Conservation (phyloP, 2,888 invertebrate genomes). For the Tetanocera ferruginea region DNA sequence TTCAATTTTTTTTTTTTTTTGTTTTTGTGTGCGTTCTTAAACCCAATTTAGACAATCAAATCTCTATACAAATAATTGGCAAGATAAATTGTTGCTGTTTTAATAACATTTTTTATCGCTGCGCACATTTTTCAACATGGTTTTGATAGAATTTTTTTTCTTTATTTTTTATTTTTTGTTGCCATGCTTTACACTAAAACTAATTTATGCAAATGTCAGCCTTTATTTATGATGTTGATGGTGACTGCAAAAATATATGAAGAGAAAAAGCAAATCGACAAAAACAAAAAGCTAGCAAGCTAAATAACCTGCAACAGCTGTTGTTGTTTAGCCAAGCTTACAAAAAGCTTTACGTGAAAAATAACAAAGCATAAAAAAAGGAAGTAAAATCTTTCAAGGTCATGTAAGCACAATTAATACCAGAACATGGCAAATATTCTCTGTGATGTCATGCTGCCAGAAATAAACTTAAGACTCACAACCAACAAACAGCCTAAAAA, state of each 20-base stretch:
- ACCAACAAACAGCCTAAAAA: neutral
- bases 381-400: neutral
- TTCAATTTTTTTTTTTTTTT: too few relatives aligned
- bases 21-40: neutral
- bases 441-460: neutral
- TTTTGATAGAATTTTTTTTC: neutral
- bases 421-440: neutral
- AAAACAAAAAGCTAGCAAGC: too few relatives aligned
- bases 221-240: neutral
- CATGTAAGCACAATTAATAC: neutral
- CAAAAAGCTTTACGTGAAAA: neutral
- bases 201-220: slow-evolving; percentile 19
- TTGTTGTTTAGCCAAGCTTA: neutral
- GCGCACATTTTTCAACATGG: too few relatives aligned
- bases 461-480: neutral
- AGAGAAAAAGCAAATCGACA: neutral
- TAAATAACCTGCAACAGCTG: neutral
- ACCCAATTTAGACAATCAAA: too few relatives aligned
- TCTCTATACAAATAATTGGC: too few relatives aligned
- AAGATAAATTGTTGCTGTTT: too few relatives aligned
- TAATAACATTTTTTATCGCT: too few relatives aligned
- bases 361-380: neutral
- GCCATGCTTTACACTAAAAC: neutral
- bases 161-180: neutral
- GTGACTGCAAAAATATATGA: neutral